These are phyloP conservation scores for Anguilla pacifica DNA, from an alignment of 2,797 vertebrate genomes.

Conservation along the genomic window DNA sequence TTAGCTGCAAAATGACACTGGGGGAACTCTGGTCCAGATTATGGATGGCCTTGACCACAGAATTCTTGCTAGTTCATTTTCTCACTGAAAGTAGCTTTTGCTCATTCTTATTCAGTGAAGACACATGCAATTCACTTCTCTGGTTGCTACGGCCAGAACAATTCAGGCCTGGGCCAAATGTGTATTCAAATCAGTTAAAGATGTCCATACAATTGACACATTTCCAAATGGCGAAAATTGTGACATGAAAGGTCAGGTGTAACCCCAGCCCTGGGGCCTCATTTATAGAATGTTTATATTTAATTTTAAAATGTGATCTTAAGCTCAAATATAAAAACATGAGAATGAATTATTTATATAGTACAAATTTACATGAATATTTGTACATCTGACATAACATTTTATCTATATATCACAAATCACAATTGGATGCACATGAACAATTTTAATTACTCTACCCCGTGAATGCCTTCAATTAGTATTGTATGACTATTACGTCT, in stretches of 20 bases:
- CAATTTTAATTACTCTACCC: too few relatives aligned
- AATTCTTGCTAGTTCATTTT: too few relatives aligned
- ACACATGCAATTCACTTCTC: too few relatives aligned
- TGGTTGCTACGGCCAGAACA: too few relatives aligned
- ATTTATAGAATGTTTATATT: background rate
- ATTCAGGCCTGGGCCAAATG: too few relatives aligned
- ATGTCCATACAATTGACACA: too few relatives aligned
- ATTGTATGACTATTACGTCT: background rate
- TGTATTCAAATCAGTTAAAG: too few relatives aligned
- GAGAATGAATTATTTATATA: background rate
- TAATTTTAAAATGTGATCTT: background rate
- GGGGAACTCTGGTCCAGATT: background rate
- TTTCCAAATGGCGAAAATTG: too few relatives aligned
- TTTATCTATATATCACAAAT: background rate
- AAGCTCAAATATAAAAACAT: background rate
- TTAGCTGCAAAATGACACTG: background rate
- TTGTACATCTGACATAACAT: background rate
- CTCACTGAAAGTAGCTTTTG: too few relatives aligned
- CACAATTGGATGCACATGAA: background rate
- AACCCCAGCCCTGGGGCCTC: background rate
- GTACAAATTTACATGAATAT: background rate
- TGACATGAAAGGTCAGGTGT: too few relatives aligned
- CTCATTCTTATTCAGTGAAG: too few relatives aligned
- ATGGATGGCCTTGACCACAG: background rate
- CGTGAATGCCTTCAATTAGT: background rate